Percentiles rank a stretch among this genome's conserved stretches.
Evolutionary conservation across 2,113 vertebrate genomes (phyloP).

Genomic region (Malaclemys terrapin): DNA sequence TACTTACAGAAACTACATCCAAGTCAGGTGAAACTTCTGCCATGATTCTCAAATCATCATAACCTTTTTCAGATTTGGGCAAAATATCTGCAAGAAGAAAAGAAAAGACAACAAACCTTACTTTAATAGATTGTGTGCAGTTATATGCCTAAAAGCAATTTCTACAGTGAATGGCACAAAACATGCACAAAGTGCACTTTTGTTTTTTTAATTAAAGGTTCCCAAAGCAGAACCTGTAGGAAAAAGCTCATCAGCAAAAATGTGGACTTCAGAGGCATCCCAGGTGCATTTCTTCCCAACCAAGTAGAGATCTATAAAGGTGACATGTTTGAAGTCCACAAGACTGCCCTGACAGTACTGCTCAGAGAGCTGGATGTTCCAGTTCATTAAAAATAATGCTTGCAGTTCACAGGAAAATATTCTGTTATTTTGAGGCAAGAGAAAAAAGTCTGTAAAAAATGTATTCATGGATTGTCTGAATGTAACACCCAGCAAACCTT

Average conservation of each 20-base stretch:
- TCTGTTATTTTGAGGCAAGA: neutral
- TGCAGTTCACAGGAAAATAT: neutral
- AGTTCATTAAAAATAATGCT: neutral
- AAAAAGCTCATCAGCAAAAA: neutral
- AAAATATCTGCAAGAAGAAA: conserved; percentile 84
- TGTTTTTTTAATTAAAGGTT: neutral
- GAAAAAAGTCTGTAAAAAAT: neutral
- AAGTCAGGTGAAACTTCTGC: conserved; percentile 82
- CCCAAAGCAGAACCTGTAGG: neutral
- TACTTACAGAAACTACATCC: conserved; percentile 88
- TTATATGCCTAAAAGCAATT: neutral
- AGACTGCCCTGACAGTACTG: neutral
- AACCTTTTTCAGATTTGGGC: conserved; percentile 79
- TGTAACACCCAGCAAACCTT: neutral
- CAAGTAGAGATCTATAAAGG: neutral
- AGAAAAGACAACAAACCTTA: neutral
- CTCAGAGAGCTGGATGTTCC: neutral
- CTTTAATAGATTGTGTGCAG: neutral
- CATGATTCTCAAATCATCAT: conserved; percentile 83
- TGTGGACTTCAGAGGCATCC: neutral
- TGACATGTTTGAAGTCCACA: neutral
- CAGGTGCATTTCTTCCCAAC: neutral
- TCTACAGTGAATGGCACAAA: neutral
- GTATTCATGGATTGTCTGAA: neutral
- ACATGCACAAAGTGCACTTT: neutral